Percentiles rank a stretch among this genome's conserved stretches.
Conservation (phyloP, 2,113 vertebrate species). For the Brachyistius frenatus region DNA sequence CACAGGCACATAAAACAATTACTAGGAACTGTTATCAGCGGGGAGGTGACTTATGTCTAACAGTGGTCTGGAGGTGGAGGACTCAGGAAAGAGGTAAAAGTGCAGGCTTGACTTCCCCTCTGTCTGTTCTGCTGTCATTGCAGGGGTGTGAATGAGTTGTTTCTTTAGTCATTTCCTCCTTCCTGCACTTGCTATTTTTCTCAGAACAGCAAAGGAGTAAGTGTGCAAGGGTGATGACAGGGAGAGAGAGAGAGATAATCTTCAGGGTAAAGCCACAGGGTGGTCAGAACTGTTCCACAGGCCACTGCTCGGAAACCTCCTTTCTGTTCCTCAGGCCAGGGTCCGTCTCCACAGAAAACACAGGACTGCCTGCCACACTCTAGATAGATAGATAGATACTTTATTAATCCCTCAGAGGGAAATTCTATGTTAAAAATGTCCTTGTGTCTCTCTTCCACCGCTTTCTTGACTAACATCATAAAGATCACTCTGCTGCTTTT, state of each 20-base stretch:
- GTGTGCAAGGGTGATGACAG: slow-evolving; percentile 35
- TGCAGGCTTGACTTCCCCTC: slow-evolving; percentile 70
- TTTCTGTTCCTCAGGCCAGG: slow-evolving; percentile 35
- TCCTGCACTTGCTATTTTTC: slow-evolving; percentile 57
- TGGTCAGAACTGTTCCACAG: slow-evolving; percentile 46
- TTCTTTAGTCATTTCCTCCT: slow-evolving; percentile 82
- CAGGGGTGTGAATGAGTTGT: slow-evolving; percentile 73
- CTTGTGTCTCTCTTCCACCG: background rate
- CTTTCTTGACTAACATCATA: background rate
- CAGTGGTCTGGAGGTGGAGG: slow-evolving; percentile 42
- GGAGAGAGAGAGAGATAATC: slow-evolving; percentile 60
- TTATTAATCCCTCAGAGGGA: too few species aligned
- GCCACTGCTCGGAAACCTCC: slow-evolving; percentile 49
- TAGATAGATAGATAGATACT: background rate
- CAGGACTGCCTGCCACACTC: background rate
- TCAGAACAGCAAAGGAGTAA: slow-evolving; percentile 53
- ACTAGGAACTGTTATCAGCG: slow-evolving; percentile 33
- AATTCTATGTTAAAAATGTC: background rate
- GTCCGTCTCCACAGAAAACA: slow-evolving; percentile 29
- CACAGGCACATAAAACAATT: background rate
- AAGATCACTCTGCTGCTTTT: slow-evolving; percentile 21
- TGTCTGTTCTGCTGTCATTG: slow-evolving; percentile 57
- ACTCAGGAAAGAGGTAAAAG: slow-evolving; percentile 60
- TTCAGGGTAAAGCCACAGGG: slow-evolving; percentile 47
- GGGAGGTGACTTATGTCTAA: slow-evolving; percentile 38